Evolutionary conservation across 1,140 invertebrate species (phyloP), one percentile per base, ranked within the genome.

Genomic region (Piezodorus guildinii): DNA sequence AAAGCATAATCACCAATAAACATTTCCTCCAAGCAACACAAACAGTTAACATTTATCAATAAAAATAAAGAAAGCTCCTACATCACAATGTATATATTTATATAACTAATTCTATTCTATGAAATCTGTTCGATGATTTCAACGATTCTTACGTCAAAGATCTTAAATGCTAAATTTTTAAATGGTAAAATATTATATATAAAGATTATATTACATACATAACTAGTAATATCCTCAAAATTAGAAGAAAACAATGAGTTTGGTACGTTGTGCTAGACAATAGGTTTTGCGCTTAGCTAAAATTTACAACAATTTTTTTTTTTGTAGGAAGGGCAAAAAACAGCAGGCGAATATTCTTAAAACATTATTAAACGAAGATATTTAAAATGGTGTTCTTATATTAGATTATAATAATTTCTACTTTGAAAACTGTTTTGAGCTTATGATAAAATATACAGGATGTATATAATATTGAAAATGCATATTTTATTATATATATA

Each of bases 121-220:
- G 63, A 65, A 65, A 65, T 61, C 60, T 60, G 25, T 61, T 65
- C 64, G 64, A 65, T 65, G 64, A 65, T 65, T 65, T 64, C 39
- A 17, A 39, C n/a, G 43, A 60, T 60, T 60, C 58, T 60, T 60
- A 60, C 16, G 14, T 43, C 12, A 39, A 34, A 58, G 16, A 60
- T n/a, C 14, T 25, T 60, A 30, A 19, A 27, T 19, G 17, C 30
- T 49, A 34, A 15, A 62, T 10, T 21, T 46, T 61, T 61, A 61
- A 46, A 43, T 61, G 44, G 44, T 43, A 46, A 45, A 61, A 43
- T 45, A 45, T 61, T 61, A 61, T n/a, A 46, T 61, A 62, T 17
- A 30, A 52, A 34, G 21, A 21, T 44, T 62, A 62, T 44, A 49
- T 44, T 44, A 46, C 44, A 62, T 16, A 23, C 17, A 34, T 52